phyloP scores from a whole-genome alignment of 2,888 invertebrate genomes.

The Listrodromus nycthemerus region DNA sequence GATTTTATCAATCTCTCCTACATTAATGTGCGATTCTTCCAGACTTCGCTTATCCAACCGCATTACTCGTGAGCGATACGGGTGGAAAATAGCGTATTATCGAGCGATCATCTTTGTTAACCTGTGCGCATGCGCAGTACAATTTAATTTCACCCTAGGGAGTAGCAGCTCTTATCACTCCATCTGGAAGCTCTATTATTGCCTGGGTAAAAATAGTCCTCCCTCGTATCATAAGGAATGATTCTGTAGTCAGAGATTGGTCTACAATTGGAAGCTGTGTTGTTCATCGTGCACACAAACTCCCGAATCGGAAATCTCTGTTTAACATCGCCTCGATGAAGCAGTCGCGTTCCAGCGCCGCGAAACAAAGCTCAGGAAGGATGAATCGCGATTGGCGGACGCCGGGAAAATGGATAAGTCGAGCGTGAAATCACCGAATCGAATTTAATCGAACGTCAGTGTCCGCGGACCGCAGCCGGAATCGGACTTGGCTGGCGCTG shows the following conservation, averaged over 20 bases:
- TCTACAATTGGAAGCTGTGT: not conserved
- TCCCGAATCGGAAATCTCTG: not conserved
- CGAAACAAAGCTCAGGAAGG: not conserved
- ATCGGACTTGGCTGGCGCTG: conserved; percentile 8
- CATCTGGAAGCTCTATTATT: too few species aligned
- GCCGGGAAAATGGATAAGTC: conserved; percentile 1
- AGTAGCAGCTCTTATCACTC: too few species aligned
- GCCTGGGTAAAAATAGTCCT: too few species aligned
- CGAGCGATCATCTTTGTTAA: too few species aligned
- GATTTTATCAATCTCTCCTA: not conserved
- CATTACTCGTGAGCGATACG: too few species aligned
- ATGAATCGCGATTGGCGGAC: not conserved
- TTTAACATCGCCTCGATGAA: not conserved
- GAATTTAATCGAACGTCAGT: conserved; percentile 31
- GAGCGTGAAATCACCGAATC: conserved; percentile 28
- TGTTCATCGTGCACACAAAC: not conserved
- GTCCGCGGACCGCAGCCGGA: conserved; percentile 10
- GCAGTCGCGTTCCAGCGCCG: not conserved
- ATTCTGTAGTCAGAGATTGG: not conserved
- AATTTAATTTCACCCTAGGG: too few species aligned
- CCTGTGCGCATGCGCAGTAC: too few species aligned
- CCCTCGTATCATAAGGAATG: too few species aligned
- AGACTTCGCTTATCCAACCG: too few species aligned
- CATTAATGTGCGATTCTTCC: too few species aligned
- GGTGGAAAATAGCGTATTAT: too few species aligned